Conservation (phyloP, 2,797 vertebrate species). For the Coregonus ussuriensis region DNA sequence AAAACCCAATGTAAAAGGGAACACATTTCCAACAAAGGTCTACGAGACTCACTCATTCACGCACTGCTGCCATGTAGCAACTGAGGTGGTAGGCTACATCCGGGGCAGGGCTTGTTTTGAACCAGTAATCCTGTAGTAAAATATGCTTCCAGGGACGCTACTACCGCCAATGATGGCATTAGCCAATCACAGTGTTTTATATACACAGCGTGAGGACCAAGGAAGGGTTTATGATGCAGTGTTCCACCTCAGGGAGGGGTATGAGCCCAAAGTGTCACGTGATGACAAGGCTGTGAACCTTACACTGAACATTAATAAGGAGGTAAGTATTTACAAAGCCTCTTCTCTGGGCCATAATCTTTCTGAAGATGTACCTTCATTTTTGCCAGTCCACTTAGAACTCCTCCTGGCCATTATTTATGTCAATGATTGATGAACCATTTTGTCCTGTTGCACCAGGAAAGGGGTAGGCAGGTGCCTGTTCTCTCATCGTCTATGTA, state of each 20-base stretch:
- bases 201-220: background rate
- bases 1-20: no score
- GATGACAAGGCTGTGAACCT: slow-evolving; percentile 15
- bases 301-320: background rate
- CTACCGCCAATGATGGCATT: background rate
- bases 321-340: background rate
- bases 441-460: background rate
- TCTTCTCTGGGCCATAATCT: background rate
- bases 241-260: slow-evolving; percentile 9
- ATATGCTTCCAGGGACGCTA: background rate
- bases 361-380: background rate
- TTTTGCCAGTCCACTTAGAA: background rate
- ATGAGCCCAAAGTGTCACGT: slow-evolving; percentile 8
- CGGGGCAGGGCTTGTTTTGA: no score
- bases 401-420: background rate
- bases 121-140: no score
- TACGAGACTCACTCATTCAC: no score
- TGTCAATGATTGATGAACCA: background rate
- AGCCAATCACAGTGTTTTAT: background rate
- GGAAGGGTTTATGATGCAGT: slow-evolving; percentile 3
- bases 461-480: background rate
- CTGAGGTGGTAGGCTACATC: no score
- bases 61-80: no score
- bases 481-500: slow-evolving; percentile 7
- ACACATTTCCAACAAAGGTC: no score